Evolutionary conservation across 2,888 invertebrate genomes (phyloP).

Genomic region (Campopleginae sp.): DNA sequence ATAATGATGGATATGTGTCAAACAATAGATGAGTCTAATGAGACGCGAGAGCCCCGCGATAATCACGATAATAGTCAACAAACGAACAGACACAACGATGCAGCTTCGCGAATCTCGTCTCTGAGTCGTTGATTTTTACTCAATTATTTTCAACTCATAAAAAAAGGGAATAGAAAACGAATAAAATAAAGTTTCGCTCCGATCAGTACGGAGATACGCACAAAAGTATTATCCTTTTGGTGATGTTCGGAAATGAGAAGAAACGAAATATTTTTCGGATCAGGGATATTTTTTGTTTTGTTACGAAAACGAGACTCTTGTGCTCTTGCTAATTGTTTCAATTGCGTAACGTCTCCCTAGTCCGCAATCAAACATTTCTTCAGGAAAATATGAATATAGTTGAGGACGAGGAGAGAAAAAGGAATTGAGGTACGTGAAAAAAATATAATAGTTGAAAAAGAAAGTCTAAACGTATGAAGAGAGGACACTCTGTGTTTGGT

Average conservation of each 20-base stretch:
- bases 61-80: constrained; percentile 56
- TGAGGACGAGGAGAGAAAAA: neutral
- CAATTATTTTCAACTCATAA: neutral
- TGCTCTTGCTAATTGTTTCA: neutral
- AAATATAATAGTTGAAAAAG: constrained; percentile 16
- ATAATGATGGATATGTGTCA: constrained; percentile 77
- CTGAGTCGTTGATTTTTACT: constrained; percentile 43
- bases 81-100: constrained; percentile 32
- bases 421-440: constrained; percentile 1
- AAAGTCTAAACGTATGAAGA: constrained; percentile 22
- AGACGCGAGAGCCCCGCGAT: constrained; percentile 73
- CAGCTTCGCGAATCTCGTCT: constrained; percentile 7
- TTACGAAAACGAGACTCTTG: neutral
- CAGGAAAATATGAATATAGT: neutral
- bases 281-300: neutral
- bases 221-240: neutral
- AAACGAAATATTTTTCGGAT: neutral
- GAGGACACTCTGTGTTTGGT: constrained; percentile 3
- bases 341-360: constrained; percentile 1
- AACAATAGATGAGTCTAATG: constrained; percentile 79
- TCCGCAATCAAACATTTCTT: neutral
- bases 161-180: neutral
- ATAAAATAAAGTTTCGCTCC: neutral
- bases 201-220: neutral
- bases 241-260: neutral